Percentiles rank a stretch among this genome's conserved stretches.
Evolutionary conservation across 2,113 vertebrate species (phyloP).

Genomic region (Myanophis thanlyinensis): DNA sequence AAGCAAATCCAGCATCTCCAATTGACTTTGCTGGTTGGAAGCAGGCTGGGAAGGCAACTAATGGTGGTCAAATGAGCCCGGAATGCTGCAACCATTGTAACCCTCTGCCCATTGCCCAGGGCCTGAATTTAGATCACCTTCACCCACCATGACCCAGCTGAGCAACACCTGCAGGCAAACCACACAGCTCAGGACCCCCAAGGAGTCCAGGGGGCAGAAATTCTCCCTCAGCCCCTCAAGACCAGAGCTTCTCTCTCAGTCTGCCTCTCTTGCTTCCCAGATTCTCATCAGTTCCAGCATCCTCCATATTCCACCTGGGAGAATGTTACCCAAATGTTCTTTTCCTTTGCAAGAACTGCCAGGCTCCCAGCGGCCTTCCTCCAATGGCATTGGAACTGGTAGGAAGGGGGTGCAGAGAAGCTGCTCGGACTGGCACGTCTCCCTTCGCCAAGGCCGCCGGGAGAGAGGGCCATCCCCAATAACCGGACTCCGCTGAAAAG

Average conservation of each 20-base stretch:
- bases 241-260: not conserved
- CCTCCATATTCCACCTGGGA: not conserved
- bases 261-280: not conserved
- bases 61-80: not conserved
- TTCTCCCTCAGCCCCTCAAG: not conserved
- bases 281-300: not conserved
- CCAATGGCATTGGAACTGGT: not conserved
- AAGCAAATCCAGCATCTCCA: not conserved
- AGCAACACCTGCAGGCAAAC: not conserved
- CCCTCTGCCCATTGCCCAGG: no score
- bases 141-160: fast-evolving
- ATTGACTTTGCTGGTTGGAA: not conserved
- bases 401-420: not conserved
- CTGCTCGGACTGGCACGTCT: not conserved
- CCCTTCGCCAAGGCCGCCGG: not conserved
- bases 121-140: not conserved
- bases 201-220: not conserved
- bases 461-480: not conserved
- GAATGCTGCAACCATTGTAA: not conserved
- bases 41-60: not conserved
- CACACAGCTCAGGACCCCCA: not conserved
- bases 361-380: not conserved
- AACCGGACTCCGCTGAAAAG: not conserved
- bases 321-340: not conserved
- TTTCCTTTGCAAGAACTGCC: not conserved